These are phyloP conservation scores for Orthosia cruda DNA, from an alignment of 2,888 invertebrate species.

Conservation along the genomic window DNA sequence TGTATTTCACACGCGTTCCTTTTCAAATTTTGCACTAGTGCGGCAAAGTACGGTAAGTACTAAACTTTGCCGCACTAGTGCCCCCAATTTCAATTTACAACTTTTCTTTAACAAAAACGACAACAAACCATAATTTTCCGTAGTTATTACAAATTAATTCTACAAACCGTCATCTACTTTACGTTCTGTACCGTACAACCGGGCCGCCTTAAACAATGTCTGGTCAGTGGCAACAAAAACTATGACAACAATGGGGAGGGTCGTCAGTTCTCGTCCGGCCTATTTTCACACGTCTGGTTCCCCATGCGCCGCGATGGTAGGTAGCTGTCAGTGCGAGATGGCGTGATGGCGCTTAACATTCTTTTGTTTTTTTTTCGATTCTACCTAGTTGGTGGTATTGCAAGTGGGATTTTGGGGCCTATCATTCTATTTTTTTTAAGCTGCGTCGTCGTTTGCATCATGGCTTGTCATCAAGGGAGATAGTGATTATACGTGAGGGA, in stretches of 20 bases:
- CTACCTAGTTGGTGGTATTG: not conserved
- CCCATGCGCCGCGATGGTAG: slow-evolving; percentile 37
- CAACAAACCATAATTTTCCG: not conserved
- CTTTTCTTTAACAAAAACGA: not conserved
- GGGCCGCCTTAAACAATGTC: slow-evolving; percentile 65
- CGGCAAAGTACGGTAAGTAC: not conserved
- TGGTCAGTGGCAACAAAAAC: slow-evolving; percentile 81
- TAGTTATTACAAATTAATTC: slow-evolving; percentile 7
- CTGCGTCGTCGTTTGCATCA: not conserved
- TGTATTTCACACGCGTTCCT: not conserved
- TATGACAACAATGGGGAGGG: slow-evolving; percentile 76
- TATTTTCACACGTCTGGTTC: slow-evolving; percentile 76
- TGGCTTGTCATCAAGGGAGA: not conserved
- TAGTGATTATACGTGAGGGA: too few species aligned
- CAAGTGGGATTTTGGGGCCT: not conserved
- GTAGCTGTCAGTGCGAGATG: slow-evolving; percentile 38
- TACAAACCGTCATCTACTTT: slow-evolving; percentile 36
- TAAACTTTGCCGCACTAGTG: too few species aligned
- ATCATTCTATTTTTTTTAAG: not conserved
- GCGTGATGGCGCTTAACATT: slow-evolving; percentile 27
- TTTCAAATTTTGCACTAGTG: not conserved
- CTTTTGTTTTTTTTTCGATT: slow-evolving; percentile 10
- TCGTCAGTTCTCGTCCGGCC: slow-evolving; percentile 73
- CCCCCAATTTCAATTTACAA: not conserved
- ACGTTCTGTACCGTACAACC: slow-evolving; percentile 21